Conservation (phyloP, 2,888 invertebrate genomes). For the Pardosa pseudoannulata region DNA sequence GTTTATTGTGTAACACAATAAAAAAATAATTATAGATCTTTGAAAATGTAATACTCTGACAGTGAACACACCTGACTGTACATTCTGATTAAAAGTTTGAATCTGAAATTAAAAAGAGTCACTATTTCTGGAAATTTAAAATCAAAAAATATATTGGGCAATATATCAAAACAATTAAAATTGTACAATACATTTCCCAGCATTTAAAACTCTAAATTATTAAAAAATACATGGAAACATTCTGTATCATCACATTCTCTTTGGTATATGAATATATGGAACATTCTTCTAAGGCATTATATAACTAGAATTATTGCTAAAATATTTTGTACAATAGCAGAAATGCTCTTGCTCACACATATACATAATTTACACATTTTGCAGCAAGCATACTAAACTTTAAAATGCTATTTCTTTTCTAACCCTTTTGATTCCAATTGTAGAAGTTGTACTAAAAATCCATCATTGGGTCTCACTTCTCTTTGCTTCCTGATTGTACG, state of each 20-base stretch:
- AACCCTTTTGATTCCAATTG: constrained; percentile 79
- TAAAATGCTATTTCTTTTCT: constrained; percentile 19
- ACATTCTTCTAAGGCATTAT: neutral
- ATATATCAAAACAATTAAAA: too few species aligned
- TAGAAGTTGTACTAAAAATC: constrained; percentile 87
- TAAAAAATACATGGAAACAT: constrained; percentile 1
- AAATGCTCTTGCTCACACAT: neutral
- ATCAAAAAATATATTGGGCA: too few species aligned
- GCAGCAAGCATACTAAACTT: neutral
- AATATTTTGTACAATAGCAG: neutral
- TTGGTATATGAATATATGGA: neutral
- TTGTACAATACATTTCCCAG: neutral
- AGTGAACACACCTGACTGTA: too few species aligned
- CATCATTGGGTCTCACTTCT: constrained; percentile 87
- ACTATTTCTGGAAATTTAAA: too few species aligned
- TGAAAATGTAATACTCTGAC: too few species aligned
- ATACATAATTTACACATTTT: neutral
- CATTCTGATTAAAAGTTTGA: too few species aligned
- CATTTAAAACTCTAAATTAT: neutral
- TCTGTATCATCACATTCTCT: neutral
- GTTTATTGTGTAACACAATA: too few species aligned
- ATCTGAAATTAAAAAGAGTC: too few species aligned
- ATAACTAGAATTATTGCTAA: neutral
- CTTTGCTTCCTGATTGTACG: constrained; percentile 84
- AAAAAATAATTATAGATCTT: too few species aligned